phyloP scores from a whole-genome alignment of 2,113 vertebrate species.

The Pseudorasbora parva region DNA sequence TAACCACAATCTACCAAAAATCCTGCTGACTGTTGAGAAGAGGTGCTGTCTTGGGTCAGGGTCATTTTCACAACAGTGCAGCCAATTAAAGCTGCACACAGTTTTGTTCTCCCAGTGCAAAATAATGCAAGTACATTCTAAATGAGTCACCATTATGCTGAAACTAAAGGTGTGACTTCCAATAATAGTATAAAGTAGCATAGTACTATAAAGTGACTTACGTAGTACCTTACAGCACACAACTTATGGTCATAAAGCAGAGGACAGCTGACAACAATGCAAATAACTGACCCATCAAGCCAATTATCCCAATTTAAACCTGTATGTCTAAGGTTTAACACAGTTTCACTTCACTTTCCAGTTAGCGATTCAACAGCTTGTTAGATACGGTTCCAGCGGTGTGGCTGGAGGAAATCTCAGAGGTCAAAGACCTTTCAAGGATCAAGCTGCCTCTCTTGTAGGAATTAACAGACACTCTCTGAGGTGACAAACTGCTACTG shows the following conservation, averaged over 20 bases:
- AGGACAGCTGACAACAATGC: not conserved
- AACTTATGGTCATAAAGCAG: not conserved
- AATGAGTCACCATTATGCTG: too few species aligned
- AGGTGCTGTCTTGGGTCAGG: not conserved
- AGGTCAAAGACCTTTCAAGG: slow-evolving; percentile 53
- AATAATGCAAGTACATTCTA: not conserved
- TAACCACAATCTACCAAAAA: too few species aligned
- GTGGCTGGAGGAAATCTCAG: slow-evolving; percentile 62
- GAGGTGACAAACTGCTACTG: slow-evolving; percentile 36
- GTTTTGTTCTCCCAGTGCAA: not conserved
- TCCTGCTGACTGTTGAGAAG: too few species aligned
- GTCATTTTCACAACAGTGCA: not conserved
- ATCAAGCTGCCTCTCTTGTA: slow-evolving; percentile 53
- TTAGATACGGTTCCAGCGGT: slow-evolving; percentile 20
- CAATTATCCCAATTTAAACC: not conserved
- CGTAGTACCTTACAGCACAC: not conserved
- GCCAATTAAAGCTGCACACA: not conserved
- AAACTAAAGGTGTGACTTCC: too few species aligned
- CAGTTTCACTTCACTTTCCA: not conserved
- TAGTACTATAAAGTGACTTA: not conserved
- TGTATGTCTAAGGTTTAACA: not conserved
- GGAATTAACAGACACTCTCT: slow-evolving; percentile 44
- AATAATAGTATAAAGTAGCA: too few species aligned
- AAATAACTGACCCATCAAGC: not conserved
- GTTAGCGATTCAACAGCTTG: not conserved